phyloP scores from a whole-genome alignment of 30 jellyfish, hydroid and myxozoan genomes.

The Aurelia coerulea region DNA sequence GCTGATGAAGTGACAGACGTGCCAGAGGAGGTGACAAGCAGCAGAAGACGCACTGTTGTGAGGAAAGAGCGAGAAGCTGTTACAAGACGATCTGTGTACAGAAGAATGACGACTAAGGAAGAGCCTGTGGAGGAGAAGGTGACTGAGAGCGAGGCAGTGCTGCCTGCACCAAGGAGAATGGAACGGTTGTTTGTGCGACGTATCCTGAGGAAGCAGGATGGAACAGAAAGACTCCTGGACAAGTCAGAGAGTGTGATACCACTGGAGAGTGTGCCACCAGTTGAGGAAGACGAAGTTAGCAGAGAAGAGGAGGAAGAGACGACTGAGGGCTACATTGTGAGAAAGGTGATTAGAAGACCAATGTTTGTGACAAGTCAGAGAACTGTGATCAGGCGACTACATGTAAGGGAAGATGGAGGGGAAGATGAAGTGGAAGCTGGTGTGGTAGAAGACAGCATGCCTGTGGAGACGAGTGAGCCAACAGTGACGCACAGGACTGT shows the following conservation, averaged over 20 bases:
- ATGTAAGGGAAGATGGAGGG: constrained; percentile 35
- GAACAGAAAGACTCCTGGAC: not conserved
- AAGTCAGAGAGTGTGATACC: constrained; percentile 9
- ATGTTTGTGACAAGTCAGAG: constrained; percentile 76
- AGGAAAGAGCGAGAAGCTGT: constrained; percentile 25
- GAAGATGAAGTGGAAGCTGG: constrained; percentile 43
- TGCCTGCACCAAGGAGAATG: constrained; percentile 48
- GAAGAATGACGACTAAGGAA: constrained; percentile 3
- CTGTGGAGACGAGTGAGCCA: constrained; percentile 53
- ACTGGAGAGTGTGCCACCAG: constrained; percentile 17
- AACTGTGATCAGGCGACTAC: constrained; percentile 55
- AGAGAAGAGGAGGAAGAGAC: constrained; percentile 29
- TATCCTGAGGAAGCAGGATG: constrained; percentile 70
- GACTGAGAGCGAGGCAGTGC: not conserved
- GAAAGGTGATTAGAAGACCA: constrained; percentile 73
- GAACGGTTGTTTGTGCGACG: constrained; percentile 83
- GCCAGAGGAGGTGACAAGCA: too few relatives aligned
- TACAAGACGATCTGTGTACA: constrained; percentile 18
- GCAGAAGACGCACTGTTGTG: constrained; percentile 9
- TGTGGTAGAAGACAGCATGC: constrained; percentile 52
- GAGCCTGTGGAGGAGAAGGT: constrained; percentile 41
- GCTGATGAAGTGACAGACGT: too few relatives aligned
- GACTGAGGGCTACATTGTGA: constrained; percentile 16
- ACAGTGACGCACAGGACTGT: constrained; percentile 59
- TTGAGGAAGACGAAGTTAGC: constrained; percentile 15